These are phyloP conservation scores for Ceraclea dissimilis DNA, from an alignment of 2,888 invertebrate species.

Conservation along the genomic window DNA sequence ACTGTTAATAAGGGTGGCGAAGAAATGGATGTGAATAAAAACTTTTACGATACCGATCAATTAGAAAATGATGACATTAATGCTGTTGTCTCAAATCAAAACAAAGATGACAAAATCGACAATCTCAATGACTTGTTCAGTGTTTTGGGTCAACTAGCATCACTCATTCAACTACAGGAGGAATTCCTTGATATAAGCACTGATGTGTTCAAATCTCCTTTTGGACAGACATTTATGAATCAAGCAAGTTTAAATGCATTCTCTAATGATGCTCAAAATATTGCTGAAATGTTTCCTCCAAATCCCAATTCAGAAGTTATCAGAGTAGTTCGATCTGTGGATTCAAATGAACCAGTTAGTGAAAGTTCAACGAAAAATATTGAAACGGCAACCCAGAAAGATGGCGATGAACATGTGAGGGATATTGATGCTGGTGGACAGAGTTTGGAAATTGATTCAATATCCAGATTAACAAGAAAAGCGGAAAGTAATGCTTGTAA, in stretches of 20 bases:
- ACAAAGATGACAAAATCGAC: neutral
- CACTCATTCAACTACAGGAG: constrained; percentile 19
- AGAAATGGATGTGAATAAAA: neutral
- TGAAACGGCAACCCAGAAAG: neutral
- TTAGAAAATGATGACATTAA: neutral
- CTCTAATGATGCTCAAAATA: no score
- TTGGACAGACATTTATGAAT: neutral
- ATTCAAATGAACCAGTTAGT: neutral
- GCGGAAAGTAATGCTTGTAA: neutral
- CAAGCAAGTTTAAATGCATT: neutral
- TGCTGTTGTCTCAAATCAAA: neutral
- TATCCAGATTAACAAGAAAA: neutral
- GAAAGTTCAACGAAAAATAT: neutral
- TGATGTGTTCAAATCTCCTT: constrained; percentile 5
- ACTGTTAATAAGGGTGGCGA: neutral
- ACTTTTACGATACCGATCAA: neutral
- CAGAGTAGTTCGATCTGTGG: neutral
- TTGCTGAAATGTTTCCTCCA: neutral
- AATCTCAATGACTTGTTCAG: constrained; percentile 11
- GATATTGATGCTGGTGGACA: no score
- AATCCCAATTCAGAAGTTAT: neutral
- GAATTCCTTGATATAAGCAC: constrained; percentile 18
- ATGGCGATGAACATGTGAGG: neutral
- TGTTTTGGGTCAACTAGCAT: constrained; percentile 14
- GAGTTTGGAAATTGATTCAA: neutral